These are phyloP conservation scores for Euzophera pinguis DNA, from an alignment of 2,888 invertebrate genomes.

Conservation along the genomic window DNA sequence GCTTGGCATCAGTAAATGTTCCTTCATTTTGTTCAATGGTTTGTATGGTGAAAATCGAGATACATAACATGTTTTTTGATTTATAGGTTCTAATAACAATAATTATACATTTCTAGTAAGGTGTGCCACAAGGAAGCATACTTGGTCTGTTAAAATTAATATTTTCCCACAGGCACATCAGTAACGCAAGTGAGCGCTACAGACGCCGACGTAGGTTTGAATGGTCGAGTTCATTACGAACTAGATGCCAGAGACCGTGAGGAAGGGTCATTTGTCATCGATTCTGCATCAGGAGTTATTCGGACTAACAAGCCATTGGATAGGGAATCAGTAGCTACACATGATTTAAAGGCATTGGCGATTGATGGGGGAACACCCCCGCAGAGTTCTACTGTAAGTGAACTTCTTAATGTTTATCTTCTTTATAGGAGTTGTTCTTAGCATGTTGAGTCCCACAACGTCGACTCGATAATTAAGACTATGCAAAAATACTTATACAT, in stretches of 20 bases:
- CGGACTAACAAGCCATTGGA: conserved; percentile 94
- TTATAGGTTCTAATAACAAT: background rate
- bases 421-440: background rate
- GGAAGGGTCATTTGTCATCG: conserved; percentile 95
- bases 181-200: conserved; percentile 89
- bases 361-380: conserved; percentile 93
- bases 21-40: too few species aligned
- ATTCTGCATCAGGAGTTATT: conserved; percentile 94
- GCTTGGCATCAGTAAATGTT: too few species aligned
- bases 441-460: too few species aligned
- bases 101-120: background rate
- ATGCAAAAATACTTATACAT: too few species aligned
- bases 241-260: conserved; percentile 86
- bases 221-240: conserved; percentile 91
- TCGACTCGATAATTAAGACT: too few species aligned
- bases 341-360: conserved; percentile 92
- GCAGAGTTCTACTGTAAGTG: conserved; percentile 80
- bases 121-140: background rate
- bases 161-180: conserved; percentile 78
- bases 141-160: background rate
- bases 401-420: background rate
- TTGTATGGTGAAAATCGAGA: too few species aligned
- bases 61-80: too few species aligned
- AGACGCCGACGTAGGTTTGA: conserved; percentile 92
- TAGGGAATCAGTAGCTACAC: conserved; percentile 92